phyloP scores from a whole-genome alignment of 2,797 vertebrate species.

The Pseudochirops cupreus region DNA sequence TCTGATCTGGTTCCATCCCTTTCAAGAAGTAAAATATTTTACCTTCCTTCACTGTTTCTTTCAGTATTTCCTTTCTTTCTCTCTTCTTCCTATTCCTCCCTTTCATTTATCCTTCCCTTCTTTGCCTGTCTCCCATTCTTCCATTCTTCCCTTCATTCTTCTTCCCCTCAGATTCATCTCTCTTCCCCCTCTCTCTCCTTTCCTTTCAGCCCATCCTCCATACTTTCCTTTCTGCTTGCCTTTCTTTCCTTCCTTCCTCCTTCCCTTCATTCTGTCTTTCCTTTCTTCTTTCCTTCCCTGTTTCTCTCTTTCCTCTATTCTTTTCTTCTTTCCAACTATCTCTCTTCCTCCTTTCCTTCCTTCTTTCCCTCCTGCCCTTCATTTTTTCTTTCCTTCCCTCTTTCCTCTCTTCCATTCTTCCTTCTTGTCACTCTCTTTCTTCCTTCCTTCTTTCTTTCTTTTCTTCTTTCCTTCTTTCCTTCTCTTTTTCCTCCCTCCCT shows the following conservation, averaged over 20 bases:
- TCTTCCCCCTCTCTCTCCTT: neutral
- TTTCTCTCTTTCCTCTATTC: neutral
- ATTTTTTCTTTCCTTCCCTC: neutral
- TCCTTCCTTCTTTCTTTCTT: accelerated
- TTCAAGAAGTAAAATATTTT: neutral
- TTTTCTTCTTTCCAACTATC: too few relatives aligned
- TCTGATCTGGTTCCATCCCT: neutral
- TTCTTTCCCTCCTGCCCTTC: neutral
- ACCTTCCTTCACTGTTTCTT: neutral
- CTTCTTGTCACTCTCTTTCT: too few relatives aligned
- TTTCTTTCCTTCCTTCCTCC: neutral
- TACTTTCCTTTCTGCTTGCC: neutral
- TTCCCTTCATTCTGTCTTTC: neutral
- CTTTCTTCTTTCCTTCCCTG: neutral
- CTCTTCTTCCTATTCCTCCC: neutral
- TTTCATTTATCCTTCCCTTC: neutral
- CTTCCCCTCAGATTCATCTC: neutral
- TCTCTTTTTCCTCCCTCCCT: neutral
- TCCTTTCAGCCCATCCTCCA: neutral
- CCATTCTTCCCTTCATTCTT: neutral
- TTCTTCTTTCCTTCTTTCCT: neutral
- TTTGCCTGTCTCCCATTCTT: neutral
- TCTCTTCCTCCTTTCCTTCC: accelerated
- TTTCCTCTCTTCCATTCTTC: neutral
- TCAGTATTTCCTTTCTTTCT: neutral